phyloP scores from a whole-genome alignment of 2,113 vertebrate genomes.

The Lophura nycthemera region DNA sequence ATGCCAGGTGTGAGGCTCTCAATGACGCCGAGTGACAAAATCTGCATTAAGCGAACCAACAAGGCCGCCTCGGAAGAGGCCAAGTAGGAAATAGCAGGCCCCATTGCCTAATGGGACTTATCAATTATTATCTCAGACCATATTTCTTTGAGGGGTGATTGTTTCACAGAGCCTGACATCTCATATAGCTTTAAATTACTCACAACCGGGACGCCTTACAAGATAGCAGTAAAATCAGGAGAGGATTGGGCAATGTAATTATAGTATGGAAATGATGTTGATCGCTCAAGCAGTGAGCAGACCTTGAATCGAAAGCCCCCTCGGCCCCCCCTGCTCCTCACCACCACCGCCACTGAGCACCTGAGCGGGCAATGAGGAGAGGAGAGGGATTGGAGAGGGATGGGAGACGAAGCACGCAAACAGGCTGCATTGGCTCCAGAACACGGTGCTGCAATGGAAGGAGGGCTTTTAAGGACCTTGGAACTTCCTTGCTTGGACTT shows the following conservation, averaged over 20 bases:
- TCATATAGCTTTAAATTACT: slow-evolving; percentile 91
- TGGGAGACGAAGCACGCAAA: no score
- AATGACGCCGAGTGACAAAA: slow-evolving; percentile 18
- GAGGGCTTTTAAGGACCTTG: background rate
- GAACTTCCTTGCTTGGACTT: no score
- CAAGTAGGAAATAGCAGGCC: slow-evolving; percentile 70
- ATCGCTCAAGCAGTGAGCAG: slow-evolving; percentile 86
- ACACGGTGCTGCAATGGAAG: fast-evolving
- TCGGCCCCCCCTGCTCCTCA: background rate
- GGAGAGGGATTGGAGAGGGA: no score
- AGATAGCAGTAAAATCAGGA: slow-evolving; percentile 89
- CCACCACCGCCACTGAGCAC: slow-evolving; percentile 12
- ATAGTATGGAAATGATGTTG: slow-evolving; percentile 95
- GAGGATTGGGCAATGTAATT: slow-evolving; percentile 93
- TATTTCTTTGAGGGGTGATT: slow-evolving; percentile 88
- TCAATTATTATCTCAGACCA: slow-evolving; percentile 87
- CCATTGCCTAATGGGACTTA: slow-evolving; percentile 86
- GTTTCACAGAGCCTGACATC: slow-evolving; percentile 88
- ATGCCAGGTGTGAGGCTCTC: background rate
- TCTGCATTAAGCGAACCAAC: slow-evolving; percentile 51
- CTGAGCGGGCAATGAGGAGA: background rate
- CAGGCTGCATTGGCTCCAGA: background rate
- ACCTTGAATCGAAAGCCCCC: slow-evolving; percentile 81
- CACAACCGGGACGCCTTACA: slow-evolving; percentile 83
- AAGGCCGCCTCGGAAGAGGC: slow-evolving; percentile 73